Evolutionary conservation across 2,888 invertebrate genomes (phyloP).

Genomic region (Venustoraphidia nigricollis): DNA sequence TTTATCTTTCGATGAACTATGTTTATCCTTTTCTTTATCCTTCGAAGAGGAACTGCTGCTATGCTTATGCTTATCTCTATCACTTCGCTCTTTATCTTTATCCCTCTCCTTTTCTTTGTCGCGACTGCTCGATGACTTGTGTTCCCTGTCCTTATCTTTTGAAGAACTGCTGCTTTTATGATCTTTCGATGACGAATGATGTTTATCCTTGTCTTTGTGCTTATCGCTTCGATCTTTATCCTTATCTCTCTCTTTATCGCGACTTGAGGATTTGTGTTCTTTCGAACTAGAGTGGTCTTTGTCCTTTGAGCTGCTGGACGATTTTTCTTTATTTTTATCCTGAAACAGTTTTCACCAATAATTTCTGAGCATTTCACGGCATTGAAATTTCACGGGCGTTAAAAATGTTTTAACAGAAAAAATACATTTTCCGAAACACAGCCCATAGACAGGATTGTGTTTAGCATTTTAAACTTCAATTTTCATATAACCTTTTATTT

Average conservation of each 20-base stretch:
- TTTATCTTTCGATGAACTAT: slow-evolving; percentile 13
- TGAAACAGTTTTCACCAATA: no score
- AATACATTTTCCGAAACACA: no score
- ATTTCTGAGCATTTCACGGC: no score
- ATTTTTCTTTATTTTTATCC: no score
- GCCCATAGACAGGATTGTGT: no score
- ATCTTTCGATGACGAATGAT: slow-evolving; percentile 22
- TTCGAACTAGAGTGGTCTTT: slow-evolving; percentile 22
- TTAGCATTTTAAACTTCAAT: no score
- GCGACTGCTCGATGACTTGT: slow-evolving; percentile 11
- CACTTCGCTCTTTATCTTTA: slow-evolving; percentile 23
- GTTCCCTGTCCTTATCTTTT: slow-evolving; percentile 26
- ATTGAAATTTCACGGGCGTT: no score
- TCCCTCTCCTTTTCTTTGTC: slow-evolving; percentile 26
- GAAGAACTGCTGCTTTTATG: slow-evolving; percentile 21
- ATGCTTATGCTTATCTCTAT: slow-evolving; percentile 26
- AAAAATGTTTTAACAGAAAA: no score
- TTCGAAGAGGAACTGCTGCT: slow-evolving; percentile 22
- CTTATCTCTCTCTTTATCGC: slow-evolving; percentile 26
- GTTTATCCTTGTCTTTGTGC: slow-evolving; percentile 27
- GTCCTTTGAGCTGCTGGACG: slow-evolving; percentile 14
- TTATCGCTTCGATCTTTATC: slow-evolving; percentile 25
- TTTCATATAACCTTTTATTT: no score
- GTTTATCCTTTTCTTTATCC: slow-evolving; percentile 23
- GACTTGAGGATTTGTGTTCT: slow-evolving; percentile 32